These are phyloP conservation scores for Drosophila persimilis DNA, from an alignment of 1,140 invertebrate genomes.

Conservation along the genomic window DNA sequence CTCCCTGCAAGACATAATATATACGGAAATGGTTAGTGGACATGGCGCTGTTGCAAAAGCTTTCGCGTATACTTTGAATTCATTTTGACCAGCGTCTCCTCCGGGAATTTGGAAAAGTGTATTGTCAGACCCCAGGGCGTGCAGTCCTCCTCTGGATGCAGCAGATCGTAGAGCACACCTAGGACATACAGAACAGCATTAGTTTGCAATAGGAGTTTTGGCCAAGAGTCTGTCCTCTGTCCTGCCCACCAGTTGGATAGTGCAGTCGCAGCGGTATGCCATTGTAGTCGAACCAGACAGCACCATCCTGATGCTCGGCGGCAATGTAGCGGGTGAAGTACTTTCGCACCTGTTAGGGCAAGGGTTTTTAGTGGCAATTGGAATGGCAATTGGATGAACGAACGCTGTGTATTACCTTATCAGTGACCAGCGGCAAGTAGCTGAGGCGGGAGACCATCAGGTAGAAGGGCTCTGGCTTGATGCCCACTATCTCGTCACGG, in stretches of 20 bases:
- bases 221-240: not conserved
- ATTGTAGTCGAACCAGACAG: slow-evolving; percentile 98
- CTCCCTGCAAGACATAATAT: slow-evolving; percentile 87
- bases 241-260: slow-evolving; percentile 92
- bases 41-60: no score
- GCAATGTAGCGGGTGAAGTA: slow-evolving; percentile 94
- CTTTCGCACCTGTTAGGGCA: slow-evolving; percentile 89
- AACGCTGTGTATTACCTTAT: slow-evolving; percentile 88
- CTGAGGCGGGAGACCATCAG: slow-evolving; percentile 96
- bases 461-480: slow-evolving; percentile 96
- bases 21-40: not conserved
- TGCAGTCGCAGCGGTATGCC: slow-evolving; percentile 97
- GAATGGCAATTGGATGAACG: not conserved
- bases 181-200: not conserved
- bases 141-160: slow-evolving; percentile 87
- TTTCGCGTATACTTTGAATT: slow-evolving; percentile 86
- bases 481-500: slow-evolving; percentile 93
- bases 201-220: not conserved
- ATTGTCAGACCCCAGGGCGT: slow-evolving; percentile 97
- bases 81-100: slow-evolving; percentile 90
- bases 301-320: slow-evolving; percentile 91
- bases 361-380: not conserved
- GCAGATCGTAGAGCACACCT: slow-evolving; percentile 93
- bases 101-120: slow-evolving; percentile 97
- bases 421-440: slow-evolving; percentile 97